phyloP scores from a whole-genome alignment of 1,140 invertebrate genomes.

The Drosophila teissieri region DNA sequence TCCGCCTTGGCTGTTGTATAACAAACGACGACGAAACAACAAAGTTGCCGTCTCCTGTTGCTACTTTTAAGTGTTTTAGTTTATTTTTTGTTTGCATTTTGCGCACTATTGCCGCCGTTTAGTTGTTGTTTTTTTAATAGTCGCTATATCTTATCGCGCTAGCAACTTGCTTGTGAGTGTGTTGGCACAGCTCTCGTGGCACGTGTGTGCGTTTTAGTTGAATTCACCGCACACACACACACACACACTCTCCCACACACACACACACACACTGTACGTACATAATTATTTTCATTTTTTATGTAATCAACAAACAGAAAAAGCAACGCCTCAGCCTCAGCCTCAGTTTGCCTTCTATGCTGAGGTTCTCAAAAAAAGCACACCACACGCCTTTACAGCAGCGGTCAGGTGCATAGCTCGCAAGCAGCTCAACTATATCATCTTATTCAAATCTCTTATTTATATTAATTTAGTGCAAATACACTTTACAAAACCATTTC shows the following conservation, averaged over 20 bases:
- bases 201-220: conserved; percentile 23
- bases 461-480: not conserved
- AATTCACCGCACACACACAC: too few species aligned
- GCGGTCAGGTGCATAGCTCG: conserved; percentile 41
- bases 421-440: not conserved
- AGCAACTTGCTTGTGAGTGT: conserved; percentile 42
- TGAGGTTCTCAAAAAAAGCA: conserved; percentile 61
- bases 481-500: not conserved
- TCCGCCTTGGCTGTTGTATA: conserved; percentile 53
- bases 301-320: conserved; percentile 77
- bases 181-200: conserved; percentile 21
- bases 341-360: conserved; percentile 35
- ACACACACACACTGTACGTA: conserved; percentile 27
- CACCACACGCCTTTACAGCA: conserved; percentile 24
- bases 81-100: conserved; percentile 70
- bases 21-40: conserved; percentile 39
- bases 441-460: too few species aligned
- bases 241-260: conserved; percentile 10
- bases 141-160: conserved; percentile 66
- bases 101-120: conserved; percentile 51
- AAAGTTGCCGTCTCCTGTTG: conserved; percentile 54
- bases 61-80: conserved; percentile 37
- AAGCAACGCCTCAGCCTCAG: conserved; percentile 48
- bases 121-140: conserved; percentile 23
- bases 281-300: conserved; percentile 81